A percentile compares a stretch with the other conserved stretches of the same genome.
Evolutionary conservation across 2,888 invertebrate species (phyloP).

Genomic region (Oscheius sp.): DNA sequence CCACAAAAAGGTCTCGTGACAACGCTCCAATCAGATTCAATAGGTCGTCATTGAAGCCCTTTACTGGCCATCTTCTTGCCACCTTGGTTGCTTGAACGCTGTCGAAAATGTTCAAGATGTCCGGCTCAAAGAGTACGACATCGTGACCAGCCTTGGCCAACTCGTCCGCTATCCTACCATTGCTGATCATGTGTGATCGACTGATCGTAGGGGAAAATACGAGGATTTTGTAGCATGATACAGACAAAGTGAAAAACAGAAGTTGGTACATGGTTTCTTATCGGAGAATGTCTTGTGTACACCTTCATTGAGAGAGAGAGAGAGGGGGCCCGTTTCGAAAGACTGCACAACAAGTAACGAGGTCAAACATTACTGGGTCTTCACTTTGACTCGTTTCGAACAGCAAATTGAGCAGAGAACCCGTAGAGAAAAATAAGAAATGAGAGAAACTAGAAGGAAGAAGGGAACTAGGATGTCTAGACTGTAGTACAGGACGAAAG

Average conservation of each 20-base stretch:
- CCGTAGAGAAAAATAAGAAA: background rate
- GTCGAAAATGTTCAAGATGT: conserved; percentile 44
- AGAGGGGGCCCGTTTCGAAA: too few species aligned
- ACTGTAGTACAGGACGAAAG: background rate
- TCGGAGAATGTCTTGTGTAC: too few species aligned
- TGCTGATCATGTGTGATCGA: conserved; percentile 59
- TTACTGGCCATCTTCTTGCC: conserved; percentile 47
- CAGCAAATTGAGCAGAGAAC: background rate
- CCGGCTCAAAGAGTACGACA: conserved; percentile 56
- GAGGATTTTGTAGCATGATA: conserved; percentile 41
- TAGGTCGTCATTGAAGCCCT: conserved; percentile 30
- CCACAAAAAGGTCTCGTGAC: conserved; percentile 19
- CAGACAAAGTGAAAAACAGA: conserved; percentile 7
- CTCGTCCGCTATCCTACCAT: conserved; percentile 61
- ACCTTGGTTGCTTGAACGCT: conserved; percentile 44
- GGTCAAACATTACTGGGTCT: too few species aligned
- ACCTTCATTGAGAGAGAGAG: too few species aligned
- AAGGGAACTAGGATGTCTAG: conserved; percentile 22
- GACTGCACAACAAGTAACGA: too few species aligned
- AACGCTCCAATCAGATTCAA: conserved; percentile 5
- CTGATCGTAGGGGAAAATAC: conserved; percentile 52
- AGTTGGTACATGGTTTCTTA: too few species aligned
- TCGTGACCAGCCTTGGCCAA: conserved; percentile 61
- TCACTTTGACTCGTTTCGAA: too few species aligned
- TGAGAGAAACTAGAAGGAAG: conserved; percentile 20